phyloP scores from a whole-genome alignment of 1,140 invertebrate genomes.

The Neuroterus valhalla region DNA sequence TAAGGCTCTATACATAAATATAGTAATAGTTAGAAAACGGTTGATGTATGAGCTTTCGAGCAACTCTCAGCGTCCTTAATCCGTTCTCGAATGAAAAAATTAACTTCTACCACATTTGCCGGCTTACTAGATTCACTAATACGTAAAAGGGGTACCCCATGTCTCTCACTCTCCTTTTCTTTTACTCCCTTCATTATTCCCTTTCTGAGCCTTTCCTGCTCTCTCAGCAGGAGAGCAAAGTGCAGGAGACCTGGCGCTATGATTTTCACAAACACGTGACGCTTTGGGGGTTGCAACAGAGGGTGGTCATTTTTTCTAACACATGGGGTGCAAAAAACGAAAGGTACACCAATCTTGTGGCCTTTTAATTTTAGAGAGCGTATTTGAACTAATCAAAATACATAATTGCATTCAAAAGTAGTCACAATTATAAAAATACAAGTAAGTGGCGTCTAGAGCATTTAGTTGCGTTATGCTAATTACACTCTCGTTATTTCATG shows the following conservation, averaged over 20 bases:
- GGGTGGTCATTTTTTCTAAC: constrained; percentile 11
- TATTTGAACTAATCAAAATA: no score
- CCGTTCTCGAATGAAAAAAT: not conserved
- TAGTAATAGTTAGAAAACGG: constrained; percentile 5
- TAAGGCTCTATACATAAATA: not conserved
- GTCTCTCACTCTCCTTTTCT: constrained; percentile 9
- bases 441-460: no score
- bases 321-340: constrained; percentile 22
- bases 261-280: constrained; percentile 15
- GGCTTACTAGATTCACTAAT: no score
- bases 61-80: not conserved
- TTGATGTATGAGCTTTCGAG: constrained; percentile 6
- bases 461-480: no score
- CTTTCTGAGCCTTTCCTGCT: not conserved
- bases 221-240: constrained; percentile 4
- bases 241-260: not conserved
- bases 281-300: not conserved
- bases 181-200: not conserved
- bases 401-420: no score
- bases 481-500: no score
- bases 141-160: not conserved
- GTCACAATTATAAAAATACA: no score
- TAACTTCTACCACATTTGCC: not conserved
- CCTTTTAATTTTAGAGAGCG: constrained; percentile 9
- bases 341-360: constrained; percentile 23